phyloP scores from a whole-genome alignment of 2,888 invertebrate genomes.

The Penaeus monodon region DNA sequence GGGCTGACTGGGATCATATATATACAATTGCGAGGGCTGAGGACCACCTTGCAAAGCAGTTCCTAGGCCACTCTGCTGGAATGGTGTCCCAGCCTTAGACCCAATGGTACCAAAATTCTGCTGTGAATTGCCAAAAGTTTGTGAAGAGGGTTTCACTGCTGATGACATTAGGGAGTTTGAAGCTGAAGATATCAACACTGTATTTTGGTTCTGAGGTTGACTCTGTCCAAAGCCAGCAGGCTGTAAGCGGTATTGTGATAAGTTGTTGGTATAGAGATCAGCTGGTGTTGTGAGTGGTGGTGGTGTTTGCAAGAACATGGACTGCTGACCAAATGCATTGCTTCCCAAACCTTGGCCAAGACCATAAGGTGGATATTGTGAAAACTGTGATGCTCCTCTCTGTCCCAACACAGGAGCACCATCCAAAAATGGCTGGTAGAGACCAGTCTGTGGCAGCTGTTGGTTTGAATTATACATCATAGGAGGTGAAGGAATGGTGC shows the following conservation, averaged over 20 bases:
- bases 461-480: conserved; percentile 79
- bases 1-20: conserved; percentile 65
- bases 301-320: conserved; percentile 65
- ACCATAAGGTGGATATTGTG: conserved; percentile 64
- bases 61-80: conserved; percentile 65
- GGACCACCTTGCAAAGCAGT: conserved; percentile 64
- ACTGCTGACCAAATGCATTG: conserved; percentile 65
- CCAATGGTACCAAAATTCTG: conserved; percentile 65
- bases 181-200: conserved; percentile 64
- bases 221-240: conserved; percentile 64
- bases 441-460: conserved; percentile 75
- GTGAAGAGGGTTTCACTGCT: conserved; percentile 65
- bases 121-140: conserved; percentile 64
- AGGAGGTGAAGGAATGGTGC: conserved; percentile 85
- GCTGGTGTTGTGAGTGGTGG: conserved; percentile 64
- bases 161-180: conserved; percentile 64
- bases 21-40: conserved; percentile 63
- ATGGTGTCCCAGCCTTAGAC: conserved; percentile 65
- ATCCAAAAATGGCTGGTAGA: conserved; percentile 85
- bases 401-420: conserved; percentile 69
- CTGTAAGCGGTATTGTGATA: conserved; percentile 65
- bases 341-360: conserved; percentile 64
- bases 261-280: conserved; percentile 61
- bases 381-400: conserved; percentile 64
- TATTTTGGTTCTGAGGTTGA: conserved; percentile 61